Conservation (phyloP, 1,140 invertebrate species). For the Chlorops oryzae region DNA sequence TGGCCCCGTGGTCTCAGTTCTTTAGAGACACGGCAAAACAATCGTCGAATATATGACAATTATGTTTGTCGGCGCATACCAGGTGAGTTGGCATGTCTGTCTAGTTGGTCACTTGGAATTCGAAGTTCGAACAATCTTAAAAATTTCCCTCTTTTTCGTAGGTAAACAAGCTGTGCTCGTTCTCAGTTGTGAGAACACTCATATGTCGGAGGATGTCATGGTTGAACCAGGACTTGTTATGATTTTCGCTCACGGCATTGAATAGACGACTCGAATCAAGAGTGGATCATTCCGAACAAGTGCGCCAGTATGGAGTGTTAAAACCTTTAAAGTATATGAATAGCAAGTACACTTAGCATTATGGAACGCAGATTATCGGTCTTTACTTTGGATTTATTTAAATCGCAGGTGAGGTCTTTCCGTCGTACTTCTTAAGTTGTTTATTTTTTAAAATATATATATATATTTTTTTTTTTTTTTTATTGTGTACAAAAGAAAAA, state of each 20-base stretch:
- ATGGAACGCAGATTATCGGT: too few species aligned
- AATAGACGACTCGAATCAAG: conserved; percentile 51
- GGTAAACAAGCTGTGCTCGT: conserved; percentile 89
- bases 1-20: conserved; percentile 91
- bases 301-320: too few species aligned
- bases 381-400: too few species aligned
- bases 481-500: too few species aligned
- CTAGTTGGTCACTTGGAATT: too few species aligned
- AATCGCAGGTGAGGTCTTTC: too few species aligned
- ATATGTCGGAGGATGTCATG: conserved; percentile 94
- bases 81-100: conserved; percentile 51
- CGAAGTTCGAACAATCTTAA: not conserved
- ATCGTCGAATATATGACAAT: conserved; percentile 80
- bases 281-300: too few species aligned
- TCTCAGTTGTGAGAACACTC: conserved; percentile 87
- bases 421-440: too few species aligned
- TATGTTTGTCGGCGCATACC: conserved; percentile 91
- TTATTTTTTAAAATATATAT: too few species aligned
- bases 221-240: conserved; percentile 94
- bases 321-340: too few species aligned
- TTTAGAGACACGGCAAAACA: conserved; percentile 87
- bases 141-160: conserved; percentile 13
- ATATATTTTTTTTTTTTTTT: too few species aligned
- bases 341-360: too few species aligned
- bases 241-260: conserved; percentile 97